A percentile compares a stretch with the other conserved stretches of the same genome.
phyloP scores from a whole-genome alignment of 2,113 vertebrate genomes.

The Climacteris rufus region DNA sequence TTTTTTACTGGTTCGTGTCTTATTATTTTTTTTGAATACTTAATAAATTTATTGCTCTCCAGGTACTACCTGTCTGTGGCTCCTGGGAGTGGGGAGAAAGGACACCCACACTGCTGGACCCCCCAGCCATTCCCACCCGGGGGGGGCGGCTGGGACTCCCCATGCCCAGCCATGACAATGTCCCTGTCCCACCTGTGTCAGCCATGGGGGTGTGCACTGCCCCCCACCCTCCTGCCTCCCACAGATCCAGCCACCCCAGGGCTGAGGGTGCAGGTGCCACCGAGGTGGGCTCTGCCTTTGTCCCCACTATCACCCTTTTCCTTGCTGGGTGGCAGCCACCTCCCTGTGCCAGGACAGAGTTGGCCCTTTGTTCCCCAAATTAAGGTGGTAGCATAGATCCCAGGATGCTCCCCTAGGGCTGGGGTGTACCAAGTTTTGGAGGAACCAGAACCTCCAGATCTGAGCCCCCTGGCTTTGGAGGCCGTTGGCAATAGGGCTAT shows the following conservation, averaged over 20 bases:
- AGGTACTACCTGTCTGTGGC: not conserved
- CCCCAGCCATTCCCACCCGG: not conserved
- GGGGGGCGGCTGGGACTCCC: fast-evolving
- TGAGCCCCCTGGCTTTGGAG: not conserved
- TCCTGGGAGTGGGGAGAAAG: not conserved
- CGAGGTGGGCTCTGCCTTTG: not conserved
- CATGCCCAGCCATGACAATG: not conserved
- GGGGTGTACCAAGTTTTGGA: not conserved
- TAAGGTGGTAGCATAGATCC: not conserved
- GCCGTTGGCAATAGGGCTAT: no score
- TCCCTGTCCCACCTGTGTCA: not conserved
- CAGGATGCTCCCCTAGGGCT: no score
- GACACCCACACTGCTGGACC: not conserved
- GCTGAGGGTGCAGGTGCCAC: no score
- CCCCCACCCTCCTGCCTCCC: not conserved
- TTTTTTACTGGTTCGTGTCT: conserved; percentile 66
- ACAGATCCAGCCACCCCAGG: not conserved
- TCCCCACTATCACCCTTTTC: not conserved
- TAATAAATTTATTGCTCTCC: conserved; percentile 80
- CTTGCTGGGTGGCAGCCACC: not conserved
- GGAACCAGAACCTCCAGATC: not conserved
- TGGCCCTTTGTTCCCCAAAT: not conserved
- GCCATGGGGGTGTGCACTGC: no score
- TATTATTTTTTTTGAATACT: conserved; percentile 71
- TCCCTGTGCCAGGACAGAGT: not conserved